Conservation (phyloP, 2,888 invertebrate species). For the Coecobrya sp. region DNA sequence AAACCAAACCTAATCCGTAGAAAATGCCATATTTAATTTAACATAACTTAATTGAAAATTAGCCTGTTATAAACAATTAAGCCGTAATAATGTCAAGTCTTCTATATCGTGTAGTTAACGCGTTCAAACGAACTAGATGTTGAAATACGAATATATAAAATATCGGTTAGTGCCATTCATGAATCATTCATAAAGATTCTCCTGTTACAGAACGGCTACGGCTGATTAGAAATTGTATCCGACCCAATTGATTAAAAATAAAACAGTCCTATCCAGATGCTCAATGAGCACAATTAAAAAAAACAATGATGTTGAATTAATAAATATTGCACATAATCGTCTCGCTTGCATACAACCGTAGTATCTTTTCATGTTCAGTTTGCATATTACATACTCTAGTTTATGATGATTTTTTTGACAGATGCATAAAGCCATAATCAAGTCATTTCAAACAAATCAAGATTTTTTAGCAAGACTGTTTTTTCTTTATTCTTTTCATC, state of each 20-base stretch:
- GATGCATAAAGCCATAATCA: not conserved
- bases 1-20: conserved; percentile 50
- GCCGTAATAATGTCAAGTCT: conserved; percentile 73
- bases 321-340: no score
- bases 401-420: not conserved
- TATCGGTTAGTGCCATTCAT: conserved; percentile 79
- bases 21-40: conserved; percentile 66
- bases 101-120: conserved; percentile 61
- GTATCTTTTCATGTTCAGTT: no score
- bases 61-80: conserved; percentile 49
- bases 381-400: no score
- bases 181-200: conserved; percentile 51
- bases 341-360: no score
- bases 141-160: conserved; percentile 39
- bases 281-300: conserved; percentile 12
- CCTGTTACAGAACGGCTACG: conserved; percentile 44
- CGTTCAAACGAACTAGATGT: conserved; percentile 48
- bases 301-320: not conserved
- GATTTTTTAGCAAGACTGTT: conserved; percentile 76
- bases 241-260: conserved; percentile 10
- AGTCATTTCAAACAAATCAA: no score
- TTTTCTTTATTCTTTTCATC: conserved; percentile 56
- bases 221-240: conserved; percentile 65
- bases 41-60: conserved; percentile 44
- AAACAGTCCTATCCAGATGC: conserved; percentile 23